Base-by-base conservation (phyloP, 2,888 invertebrate genomes). In the Mamestra brassicae region DNA sequence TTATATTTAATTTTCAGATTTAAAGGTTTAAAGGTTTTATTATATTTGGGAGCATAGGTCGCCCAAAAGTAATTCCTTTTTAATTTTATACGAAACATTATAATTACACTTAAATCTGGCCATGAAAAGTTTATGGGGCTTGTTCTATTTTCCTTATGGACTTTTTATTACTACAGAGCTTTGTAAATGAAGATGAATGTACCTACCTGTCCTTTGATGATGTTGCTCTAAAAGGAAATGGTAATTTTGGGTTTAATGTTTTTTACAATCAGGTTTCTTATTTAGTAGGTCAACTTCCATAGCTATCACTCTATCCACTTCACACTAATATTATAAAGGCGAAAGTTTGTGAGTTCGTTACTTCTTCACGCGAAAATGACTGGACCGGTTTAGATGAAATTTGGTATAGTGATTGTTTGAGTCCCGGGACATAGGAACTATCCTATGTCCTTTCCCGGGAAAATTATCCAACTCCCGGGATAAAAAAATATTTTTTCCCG, bases 101-200 rank as follows among this genome's bases (percentile, higher is more conserved):
- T 73, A 74, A 78, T 71, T 71, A 79, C 73, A 52, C 58, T 57
- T 52, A 45, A 79, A 78, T 76, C 78, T 78, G 63, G 36, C 36
- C 60, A 78, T 78, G 63, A 80, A 78, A 74, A 68, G 11, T 78
- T 78, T 80, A 78, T 74, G 67, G 17, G 34, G 42, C 45, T 65
- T 61, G 26, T 73, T 36, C 47, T 67, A 80, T 74, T 78, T 67
- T 74, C 74, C 63, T 67, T 50, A 63, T n/a, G 67, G 66, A 65
- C 26, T 45, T 80, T 77, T 78, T 78, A 73, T 71, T 50, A 78
- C 73, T 38, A 73, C 55, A 45, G 55, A 73, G 74, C 74, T 79
- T 79, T 72, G 17, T 64, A 65, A 72, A 79, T 71, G 54, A 77
- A 50, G 64, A 72, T 61, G 54, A 79, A 65, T 64, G 42, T 55